phyloP scores from a whole-genome alignment of 2,888 invertebrate genomes.

The Deilephila elpenor region DNA sequence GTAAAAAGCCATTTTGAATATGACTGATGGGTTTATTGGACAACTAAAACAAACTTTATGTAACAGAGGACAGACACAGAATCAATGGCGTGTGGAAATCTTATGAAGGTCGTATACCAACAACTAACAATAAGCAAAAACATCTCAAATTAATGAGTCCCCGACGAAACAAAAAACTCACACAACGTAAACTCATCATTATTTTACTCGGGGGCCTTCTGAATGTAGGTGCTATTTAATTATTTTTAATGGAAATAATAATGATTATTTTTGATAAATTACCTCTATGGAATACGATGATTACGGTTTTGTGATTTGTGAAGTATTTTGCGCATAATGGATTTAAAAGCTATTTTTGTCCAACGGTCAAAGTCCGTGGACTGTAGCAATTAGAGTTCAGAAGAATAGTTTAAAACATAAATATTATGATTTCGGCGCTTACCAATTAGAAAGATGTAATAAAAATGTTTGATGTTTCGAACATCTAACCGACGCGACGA shows the following conservation, averaged over 20 bases:
- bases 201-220: not conserved
- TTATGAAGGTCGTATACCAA: not conserved
- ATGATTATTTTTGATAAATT: not conserved
- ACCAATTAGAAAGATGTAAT: too few relatives aligned
- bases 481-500: too few relatives aligned
- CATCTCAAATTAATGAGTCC: not conserved
- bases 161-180: not conserved
- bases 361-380: not conserved
- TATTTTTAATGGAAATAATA: too few relatives aligned
- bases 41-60: not conserved
- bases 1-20: not conserved
- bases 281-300: not conserved
- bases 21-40: not conserved
- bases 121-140: not conserved
- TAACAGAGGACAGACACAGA: not conserved
- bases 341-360: not conserved
- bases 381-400: not conserved
- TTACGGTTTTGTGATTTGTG: not conserved
- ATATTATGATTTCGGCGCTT: too few relatives aligned
- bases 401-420: not conserved
- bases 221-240: too few relatives aligned
- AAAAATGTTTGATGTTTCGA: too few relatives aligned
- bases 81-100: constrained; percentile 1
- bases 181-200: not conserved
- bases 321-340: not conserved